Base-by-base conservation (phyloP, 2,888 invertebrate genomes). In the Athrips mouffetella region DNA sequence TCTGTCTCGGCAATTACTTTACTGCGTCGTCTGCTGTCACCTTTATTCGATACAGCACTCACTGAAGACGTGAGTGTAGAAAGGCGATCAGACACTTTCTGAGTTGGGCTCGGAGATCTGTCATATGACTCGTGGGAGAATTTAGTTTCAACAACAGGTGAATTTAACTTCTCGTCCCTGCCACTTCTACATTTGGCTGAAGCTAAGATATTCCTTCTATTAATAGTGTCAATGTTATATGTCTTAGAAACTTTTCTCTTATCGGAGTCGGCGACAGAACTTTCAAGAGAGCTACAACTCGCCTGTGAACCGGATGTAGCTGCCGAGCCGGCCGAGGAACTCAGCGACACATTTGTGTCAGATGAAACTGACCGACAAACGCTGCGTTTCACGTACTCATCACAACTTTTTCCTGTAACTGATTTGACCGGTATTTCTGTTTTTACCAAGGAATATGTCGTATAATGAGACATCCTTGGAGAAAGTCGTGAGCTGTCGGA, bases 181-280 rank as follows among this genome's bases (percentile, higher is more conserved):
- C 95, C 96, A 73, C 94, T 95, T 65, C 96, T 91, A 71, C 94
- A 94, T 78, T 94, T 94, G 0, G 96, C 95, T 41, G 95, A 96
- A 16, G 96, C 94, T 45, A 96, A 85, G 58, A 96, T 96, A 73
- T 96, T 96, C 77, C 95, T 94, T 46, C 96, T 90, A 74, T 96
- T 96, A 55, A 95, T 92, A 1, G 94, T 94, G 75, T 95, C 95
- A 33, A 94, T 93, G 65, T 94, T 95, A 60, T 93, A 92, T 1
- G 93, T 90, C 78, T 95, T 96, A 45, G 95, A 87, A 59, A 95
- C 91, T 59, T 94, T 90, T 61, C 86, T 91, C 79, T 89, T 91
- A 60, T 91, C 89, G 65, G 91, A 90, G 66, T 91, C 91, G 53
- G 90, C 89, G 58, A 90, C 90, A 63, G 91, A 90, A 70, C 91